Percentiles rank a stretch among this genome's conserved stretches.
Conservation (phyloP, 2,113 vertebrate genomes). For the Silurus meridionalis region DNA sequence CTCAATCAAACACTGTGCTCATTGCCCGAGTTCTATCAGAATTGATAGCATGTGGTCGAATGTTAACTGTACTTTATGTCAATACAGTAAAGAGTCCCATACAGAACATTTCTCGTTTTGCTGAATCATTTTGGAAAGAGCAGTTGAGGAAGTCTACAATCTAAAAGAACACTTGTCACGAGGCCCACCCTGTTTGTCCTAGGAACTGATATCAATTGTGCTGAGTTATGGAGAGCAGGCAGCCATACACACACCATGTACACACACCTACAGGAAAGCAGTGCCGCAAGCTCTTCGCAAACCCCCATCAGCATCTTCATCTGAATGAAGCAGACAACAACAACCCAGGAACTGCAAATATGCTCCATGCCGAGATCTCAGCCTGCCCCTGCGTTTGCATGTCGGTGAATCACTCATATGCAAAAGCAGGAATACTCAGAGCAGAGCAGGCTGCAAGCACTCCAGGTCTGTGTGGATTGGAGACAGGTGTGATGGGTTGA, state of each 20-base stretch:
- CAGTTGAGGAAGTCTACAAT: constrained; percentile 25
- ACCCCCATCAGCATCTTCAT: background rate
- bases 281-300: background rate
- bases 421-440: constrained; percentile 8
- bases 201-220: background rate
- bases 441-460: background rate
- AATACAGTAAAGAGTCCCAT: background rate
- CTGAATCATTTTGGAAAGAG: constrained; percentile 39
- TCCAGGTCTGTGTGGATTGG: constrained; percentile 4
- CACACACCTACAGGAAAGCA: background rate
- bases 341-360: background rate
- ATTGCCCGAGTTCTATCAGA: background rate
- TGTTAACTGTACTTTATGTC: background rate
- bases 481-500: constrained; percentile 6
- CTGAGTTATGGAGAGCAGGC: background rate
- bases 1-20: background rate
- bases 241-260: background rate
- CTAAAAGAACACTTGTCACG: constrained; percentile 21
- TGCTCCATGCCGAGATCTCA: background rate
- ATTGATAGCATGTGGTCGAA: background rate
- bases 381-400: constrained; percentile 1
- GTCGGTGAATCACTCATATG: constrained; percentile 11
- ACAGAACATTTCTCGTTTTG: constrained; percentile 29
- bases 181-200: constrained; percentile 29
- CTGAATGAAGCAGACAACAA: constrained; percentile 13